Base-by-base conservation (phyloP, 2,113 vertebrate species). In the Prionailurus viverrinus region DNA sequence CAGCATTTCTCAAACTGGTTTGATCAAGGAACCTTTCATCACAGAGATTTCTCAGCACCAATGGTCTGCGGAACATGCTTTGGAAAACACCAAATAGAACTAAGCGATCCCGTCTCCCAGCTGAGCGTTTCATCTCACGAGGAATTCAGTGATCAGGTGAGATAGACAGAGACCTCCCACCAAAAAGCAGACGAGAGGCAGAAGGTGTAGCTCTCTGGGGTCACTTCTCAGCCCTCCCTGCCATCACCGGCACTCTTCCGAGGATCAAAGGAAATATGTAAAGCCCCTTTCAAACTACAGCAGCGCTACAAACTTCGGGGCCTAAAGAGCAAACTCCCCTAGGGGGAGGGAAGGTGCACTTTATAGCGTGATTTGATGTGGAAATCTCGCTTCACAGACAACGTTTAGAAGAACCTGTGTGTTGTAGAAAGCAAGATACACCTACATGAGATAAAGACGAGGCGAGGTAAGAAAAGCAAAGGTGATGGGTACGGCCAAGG, bases 361-460 rank as follows among this genome's bases (percentile, higher is more conserved):
- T 41, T 33, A 25, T 19, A 12, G 41, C 45, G 12, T 1, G 23
- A 82, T 58, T 19, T 23, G 8, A 65, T 29, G 4, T 48, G 25
- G 33, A 87, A 92, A 87, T 18, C 58, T 10, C 69, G 48, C 55
- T 45, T 76, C 74, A 66, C 71, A 65, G 84, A 15, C 10, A 27
- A 15, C 1, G 1, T 90, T 80, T 21, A 15, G 21, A 84, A 63
- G 81, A 69, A 85, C 39, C 10, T n/a, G 45, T 55, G 45, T 55
- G 19, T 71, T 41, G 15, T 36, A 29, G 36, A 95, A 95, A 97
- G 81, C 81, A 91, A 96, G 88, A 97, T 25, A 66, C 9, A 6
- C 23, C 51, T 27, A 4, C 4, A 11, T 23, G 51, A 94, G 81
- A 63, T 51, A 45, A 85, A 92, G 79, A 68, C 4, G 7, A 74